Evolutionary conservation across 2,113 vertebrate genomes (phyloP).

Genomic region (Melanerpes formicivorus): DNA sequence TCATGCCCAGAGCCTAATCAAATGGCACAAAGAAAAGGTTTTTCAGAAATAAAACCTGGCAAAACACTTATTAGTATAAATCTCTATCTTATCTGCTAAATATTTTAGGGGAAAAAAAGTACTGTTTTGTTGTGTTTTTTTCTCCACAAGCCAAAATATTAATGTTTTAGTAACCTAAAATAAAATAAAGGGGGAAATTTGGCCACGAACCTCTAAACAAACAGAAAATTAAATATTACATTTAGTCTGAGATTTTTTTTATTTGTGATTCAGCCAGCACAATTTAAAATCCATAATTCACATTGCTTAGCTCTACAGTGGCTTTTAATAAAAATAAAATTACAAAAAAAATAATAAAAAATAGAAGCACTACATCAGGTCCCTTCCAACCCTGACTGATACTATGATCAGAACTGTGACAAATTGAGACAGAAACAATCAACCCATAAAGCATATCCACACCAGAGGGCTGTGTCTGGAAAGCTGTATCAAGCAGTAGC

Average conservation of each 20-base stretch:
- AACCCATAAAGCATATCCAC: neutral
- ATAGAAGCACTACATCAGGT: neutral
- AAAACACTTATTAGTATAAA: neutral
- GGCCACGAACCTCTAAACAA: neutral
- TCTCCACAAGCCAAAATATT: neutral
- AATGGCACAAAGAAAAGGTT: neutral
- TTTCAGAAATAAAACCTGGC: neutral
- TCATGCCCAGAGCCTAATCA: neutral
- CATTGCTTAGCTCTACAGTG: neutral
- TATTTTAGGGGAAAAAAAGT: neutral
- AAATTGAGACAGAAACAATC: neutral
- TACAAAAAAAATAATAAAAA: neutral
- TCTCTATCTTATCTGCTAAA: neutral
- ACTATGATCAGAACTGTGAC: neutral
- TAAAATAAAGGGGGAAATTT: neutral
- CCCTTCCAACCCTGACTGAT: too few species aligned
- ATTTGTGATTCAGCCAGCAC: neutral
- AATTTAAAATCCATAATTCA: constrained; percentile 3
- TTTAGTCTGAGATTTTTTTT: neutral
- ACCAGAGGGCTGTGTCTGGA: neutral
- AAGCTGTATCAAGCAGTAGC: neutral
- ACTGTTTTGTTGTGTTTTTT: neutral
- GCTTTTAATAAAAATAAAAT: neutral
- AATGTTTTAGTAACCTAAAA: neutral
- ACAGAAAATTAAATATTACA: neutral